Evolutionary conservation across 2,888 invertebrate species (phyloP), one percentile per base, ranked within the genome.

Genomic region (Siphlonurus alternatus): DNA sequence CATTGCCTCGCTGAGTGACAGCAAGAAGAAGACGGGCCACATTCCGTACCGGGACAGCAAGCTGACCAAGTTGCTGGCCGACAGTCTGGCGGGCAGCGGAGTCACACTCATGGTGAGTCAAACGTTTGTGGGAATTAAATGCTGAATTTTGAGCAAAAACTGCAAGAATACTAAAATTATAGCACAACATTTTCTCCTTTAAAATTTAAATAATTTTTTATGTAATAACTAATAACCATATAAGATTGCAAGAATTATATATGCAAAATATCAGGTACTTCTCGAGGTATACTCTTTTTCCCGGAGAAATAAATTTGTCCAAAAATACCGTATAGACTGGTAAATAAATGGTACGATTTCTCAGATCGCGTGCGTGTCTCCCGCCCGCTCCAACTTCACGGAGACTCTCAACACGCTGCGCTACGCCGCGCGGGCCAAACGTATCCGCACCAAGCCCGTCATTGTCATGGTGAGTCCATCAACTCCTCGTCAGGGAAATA

Each of bases 31-130:
- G 67, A 78, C 78, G 62, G 91, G 89, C 0, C 95, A 96, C 75
- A 94, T 96, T 67, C 95, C 95, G 0, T 96, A 95, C 75, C 78
- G 96, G 70, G 95, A 96, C 77, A 93, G 93, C 72, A 93, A 95
- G 74, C 79, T 96, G 62, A 96, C 96, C 3, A 96, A 96, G 76
- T 78, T 96, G 2, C 76, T 96, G 63, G 93, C 95, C 0, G 95
- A 96, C 75, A 94, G 94, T 70, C 80, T 96, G 2, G 93, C 94
- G 0, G 95, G 96, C 56, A 93, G 90, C 72, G 95, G 95, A 2
- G 93, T 94, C 3, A 93, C 95, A 0, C 79, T 96, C 15, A 96
- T 96, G 95, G 93, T 92, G 77, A 77, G 73, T 67, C 38, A n/a
- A n/a, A n/a, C n/a, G n/a, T n/a, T n/a, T n/a, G n/a, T n/a, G n/a